Evolutionary conservation across 1,140 invertebrate species (phyloP).

Genomic region (Zaprionus vittiger): DNA sequence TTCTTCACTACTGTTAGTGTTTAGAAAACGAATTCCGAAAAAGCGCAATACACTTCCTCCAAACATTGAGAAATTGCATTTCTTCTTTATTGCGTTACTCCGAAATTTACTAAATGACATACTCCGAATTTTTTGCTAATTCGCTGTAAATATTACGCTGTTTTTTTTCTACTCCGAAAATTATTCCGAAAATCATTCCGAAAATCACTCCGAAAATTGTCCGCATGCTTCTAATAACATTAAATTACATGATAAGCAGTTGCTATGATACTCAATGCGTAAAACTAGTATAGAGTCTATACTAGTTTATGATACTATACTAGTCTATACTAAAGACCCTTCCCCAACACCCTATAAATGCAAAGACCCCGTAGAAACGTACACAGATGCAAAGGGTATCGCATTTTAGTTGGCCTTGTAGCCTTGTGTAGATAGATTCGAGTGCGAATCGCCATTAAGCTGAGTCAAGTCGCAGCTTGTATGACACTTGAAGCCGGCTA

Average conservation of each 20-base stretch:
- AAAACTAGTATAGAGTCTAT: no score
- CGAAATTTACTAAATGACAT: neutral
- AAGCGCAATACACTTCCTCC: no score
- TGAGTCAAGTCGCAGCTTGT: constrained; percentile 32
- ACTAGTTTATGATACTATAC: no score
- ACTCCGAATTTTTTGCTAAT: neutral
- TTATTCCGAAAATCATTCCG: neutral
- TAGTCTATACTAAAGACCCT: neutral
- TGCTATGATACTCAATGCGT: no score
- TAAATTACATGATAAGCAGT: neutral
- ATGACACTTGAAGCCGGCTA: constrained; percentile 31
- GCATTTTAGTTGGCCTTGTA: constrained; percentile 30
- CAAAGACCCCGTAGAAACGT: neutral
- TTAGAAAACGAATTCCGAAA: no score
- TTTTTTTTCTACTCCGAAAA: neutral
- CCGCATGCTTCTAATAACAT: neutral
- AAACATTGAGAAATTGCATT: no score
- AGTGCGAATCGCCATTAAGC: constrained; percentile 48
- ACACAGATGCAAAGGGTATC: neutral
- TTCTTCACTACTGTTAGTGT: no score
- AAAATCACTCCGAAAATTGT: neutral
- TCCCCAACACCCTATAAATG: neutral
- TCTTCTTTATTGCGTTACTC: neutral
- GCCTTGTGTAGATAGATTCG: constrained; percentile 48
- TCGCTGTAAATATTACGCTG: neutral